Conservation (phyloP, 2,797 vertebrate genomes). For the Naso thynnoides region DNA sequence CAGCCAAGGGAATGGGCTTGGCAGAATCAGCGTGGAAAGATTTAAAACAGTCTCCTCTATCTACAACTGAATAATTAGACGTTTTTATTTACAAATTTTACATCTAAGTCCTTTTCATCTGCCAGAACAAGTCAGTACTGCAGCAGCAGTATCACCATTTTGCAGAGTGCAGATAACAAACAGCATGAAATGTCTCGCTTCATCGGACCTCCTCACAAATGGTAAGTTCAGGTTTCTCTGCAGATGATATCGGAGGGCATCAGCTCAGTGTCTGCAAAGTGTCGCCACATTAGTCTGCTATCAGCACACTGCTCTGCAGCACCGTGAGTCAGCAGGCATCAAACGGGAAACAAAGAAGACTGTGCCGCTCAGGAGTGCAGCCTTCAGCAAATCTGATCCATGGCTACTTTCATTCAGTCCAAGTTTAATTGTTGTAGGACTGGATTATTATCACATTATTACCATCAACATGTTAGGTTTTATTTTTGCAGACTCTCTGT, state of each 20-base stretch:
- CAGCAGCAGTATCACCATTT: conserved; percentile 19
- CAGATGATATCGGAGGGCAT: conserved; percentile 56
- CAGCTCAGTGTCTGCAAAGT: conserved; percentile 43
- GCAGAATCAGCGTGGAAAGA: no score
- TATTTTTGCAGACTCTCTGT: background rate
- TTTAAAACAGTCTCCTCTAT: background rate
- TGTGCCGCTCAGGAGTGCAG: conserved; percentile 21
- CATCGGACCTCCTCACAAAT: conserved; percentile 21
- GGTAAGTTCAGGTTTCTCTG: conserved; percentile 59
- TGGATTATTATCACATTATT: background rate
- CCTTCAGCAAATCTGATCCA: conserved; percentile 18
- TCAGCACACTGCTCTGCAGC: conserved; percentile 61
- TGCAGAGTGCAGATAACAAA: conserved; percentile 15
- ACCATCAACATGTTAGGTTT: background rate
- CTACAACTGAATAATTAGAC: background rate
- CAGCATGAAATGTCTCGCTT: conserved; percentile 10
- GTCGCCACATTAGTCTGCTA: conserved; percentile 47
- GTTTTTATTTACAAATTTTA: no score
- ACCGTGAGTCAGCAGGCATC: conserved; percentile 73
- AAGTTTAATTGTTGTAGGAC: no score
- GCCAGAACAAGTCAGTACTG: background rate
- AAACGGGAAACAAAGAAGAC: conserved; percentile 41
- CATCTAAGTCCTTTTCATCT: no score
- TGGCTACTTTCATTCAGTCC: background rate
- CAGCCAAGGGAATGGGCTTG: no score